Percentiles rank a stretch among this genome's conserved stretches.
Evolutionary conservation across 2,113 vertebrate genomes (phyloP).

Genomic region (Deroptyus accipitrinus): DNA sequence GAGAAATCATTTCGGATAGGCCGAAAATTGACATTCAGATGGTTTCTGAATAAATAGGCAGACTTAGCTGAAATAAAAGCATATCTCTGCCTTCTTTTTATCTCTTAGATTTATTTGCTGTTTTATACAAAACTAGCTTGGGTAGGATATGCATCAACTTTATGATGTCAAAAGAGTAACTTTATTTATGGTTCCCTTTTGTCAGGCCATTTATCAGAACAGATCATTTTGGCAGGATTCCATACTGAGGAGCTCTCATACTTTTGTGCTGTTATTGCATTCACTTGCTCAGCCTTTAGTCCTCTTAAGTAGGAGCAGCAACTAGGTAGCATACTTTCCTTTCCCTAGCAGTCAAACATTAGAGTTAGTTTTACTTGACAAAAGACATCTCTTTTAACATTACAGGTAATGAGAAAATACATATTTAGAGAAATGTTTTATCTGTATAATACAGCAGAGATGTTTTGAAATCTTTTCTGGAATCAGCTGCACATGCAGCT

Average conservation of each 20-base stretch:
- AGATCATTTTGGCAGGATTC: constrained; percentile 20
- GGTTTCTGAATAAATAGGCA: constrained; percentile 19
- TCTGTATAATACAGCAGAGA: background rate
- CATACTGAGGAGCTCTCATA: background rate
- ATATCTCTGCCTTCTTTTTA: constrained; percentile 26
- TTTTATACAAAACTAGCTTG: constrained; percentile 23
- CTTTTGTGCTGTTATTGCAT: background rate
- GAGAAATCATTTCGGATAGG: background rate
- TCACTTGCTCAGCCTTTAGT: background rate
- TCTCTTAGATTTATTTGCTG: constrained; percentile 49
- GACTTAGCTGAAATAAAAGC: constrained; percentile 36
- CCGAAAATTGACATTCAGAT: background rate
- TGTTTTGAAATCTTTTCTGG: background rate
- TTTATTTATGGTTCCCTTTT: constrained; percentile 42
- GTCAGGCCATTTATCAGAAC: constrained; percentile 31
- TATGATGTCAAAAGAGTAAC: constrained; percentile 1
- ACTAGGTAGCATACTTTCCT: background rate
- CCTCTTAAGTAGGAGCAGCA: background rate
- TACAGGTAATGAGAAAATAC: background rate
- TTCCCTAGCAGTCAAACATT: background rate
- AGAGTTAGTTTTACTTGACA: background rate
- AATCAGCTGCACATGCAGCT: background rate
- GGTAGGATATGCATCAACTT: constrained; percentile 33
- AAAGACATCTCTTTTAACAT: background rate
- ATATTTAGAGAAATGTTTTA: background rate